A percentile compares a stretch with the other conserved stretches of the same genome.
Conservation (phyloP, 2,888 invertebrate genomes). For the Luffia ferchaultella region DNA sequence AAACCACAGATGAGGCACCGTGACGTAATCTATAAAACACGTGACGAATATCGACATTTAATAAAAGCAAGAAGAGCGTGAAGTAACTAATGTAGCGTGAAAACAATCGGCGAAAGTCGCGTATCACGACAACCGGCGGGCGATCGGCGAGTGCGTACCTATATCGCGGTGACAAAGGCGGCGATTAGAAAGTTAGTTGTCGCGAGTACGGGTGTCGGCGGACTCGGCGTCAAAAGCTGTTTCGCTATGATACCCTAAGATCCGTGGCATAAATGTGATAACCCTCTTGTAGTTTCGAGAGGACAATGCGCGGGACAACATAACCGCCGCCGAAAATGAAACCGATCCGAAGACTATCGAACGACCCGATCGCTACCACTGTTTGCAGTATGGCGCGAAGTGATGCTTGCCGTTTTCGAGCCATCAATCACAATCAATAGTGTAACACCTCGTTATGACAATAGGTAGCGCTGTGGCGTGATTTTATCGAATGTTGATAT, state of each 20-base stretch:
- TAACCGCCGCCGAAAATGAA: neutral
- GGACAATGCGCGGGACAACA: neutral
- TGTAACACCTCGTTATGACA: neutral
- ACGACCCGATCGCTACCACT: neutral
- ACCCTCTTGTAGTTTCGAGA: too few relatives aligned
- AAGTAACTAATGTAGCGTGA: constrained; percentile 55
- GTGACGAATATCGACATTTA: constrained; percentile 29
- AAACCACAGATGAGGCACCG: constrained; percentile 9
- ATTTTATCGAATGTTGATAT: neutral
- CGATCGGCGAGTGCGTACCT: neutral
- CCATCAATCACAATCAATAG: neutral
- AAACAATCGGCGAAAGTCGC: constrained; percentile 65
- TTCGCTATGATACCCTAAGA: too few relatives aligned
- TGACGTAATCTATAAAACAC: constrained; percentile 38
- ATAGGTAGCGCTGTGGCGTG: neutral
- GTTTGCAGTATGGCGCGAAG: neutral
- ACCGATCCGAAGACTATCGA: neutral
- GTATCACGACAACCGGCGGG: constrained; percentile 38
- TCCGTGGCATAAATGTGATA: constrained; percentile 45
- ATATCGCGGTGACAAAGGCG: constrained; percentile 49
- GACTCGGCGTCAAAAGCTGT: too few relatives aligned
- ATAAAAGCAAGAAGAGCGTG: constrained; percentile 35
- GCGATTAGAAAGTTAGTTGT: constrained; percentile 64
- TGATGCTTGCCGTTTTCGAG: neutral
- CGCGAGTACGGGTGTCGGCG: too few relatives aligned